Evolutionary conservation across 1,140 invertebrate genomes (phyloP).

Genomic region (Zaprionus davidi): DNA sequence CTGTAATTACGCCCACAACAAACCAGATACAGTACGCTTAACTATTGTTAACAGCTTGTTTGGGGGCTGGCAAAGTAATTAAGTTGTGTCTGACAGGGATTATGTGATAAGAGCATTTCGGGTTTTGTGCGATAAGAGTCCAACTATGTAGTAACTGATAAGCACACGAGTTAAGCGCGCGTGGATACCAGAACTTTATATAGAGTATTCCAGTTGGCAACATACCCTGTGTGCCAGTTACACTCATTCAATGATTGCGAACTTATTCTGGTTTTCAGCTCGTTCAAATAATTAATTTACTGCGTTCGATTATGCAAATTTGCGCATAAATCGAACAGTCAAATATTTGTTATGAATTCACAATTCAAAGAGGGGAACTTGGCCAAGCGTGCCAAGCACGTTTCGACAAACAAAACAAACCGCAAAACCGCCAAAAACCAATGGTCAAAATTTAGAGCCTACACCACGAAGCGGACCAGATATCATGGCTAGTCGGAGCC

Average conservation of each 20-base stretch:
- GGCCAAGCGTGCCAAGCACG: conserved; percentile 74
- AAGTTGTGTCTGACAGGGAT: conserved; percentile 28
- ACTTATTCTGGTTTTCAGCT: background rate
- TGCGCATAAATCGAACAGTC: background rate
- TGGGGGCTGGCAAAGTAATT: conserved; percentile 23
- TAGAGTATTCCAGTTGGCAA: background rate
- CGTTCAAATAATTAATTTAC: background rate
- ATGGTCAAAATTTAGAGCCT: conserved; percentile 36
- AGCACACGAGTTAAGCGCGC: background rate
- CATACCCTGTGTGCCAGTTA: background rate
- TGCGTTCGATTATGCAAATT: conserved; percentile 31
- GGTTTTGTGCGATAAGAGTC: conserved; percentile 20
- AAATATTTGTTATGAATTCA: conserved; percentile 11
- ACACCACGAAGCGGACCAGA: conserved; percentile 22
- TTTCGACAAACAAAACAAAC: conserved; percentile 48
- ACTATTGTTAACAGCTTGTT: conserved; percentile 48
- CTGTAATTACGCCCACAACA: conserved; percentile 27
- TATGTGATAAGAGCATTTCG: conserved; percentile 15
- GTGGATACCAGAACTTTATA: background rate
- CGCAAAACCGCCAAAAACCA: conserved; percentile 28
- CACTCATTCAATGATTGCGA: background rate
- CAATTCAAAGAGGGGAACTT: conserved; percentile 20
- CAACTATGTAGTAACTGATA: conserved; percentile 12
- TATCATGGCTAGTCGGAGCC: conserved; percentile 9
- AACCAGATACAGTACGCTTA: conserved; percentile 15